A percentile compares a stretch with the other conserved stretches of the same genome.
These are phyloP conservation scores for Boloria selene DNA, from an alignment of 2,888 invertebrate genomes.

Conservation along the genomic window DNA sequence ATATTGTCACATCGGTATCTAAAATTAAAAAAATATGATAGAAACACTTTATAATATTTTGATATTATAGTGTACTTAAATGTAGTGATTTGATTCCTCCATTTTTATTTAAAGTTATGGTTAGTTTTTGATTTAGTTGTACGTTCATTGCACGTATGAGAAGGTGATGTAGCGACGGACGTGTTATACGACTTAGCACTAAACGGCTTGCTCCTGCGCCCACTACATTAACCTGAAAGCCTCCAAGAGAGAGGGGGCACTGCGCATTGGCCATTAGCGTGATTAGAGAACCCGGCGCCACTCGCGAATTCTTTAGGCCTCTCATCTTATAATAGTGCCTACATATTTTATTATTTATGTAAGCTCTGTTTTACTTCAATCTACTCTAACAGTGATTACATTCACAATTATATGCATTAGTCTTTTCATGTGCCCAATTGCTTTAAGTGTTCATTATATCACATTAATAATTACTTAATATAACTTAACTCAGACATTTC, in stretches of 20 bases:
- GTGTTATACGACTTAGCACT: conserved; percentile 66
- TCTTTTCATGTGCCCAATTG: conserved; percentile 43
- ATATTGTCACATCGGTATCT: too few relatives aligned
- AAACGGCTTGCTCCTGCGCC: conserved; percentile 36
- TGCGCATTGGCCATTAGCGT: conserved; percentile 83
- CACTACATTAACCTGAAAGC: conserved; percentile 71
- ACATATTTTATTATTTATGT: conserved; percentile 82
- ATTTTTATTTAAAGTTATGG: too few relatives aligned
- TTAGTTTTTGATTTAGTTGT: too few relatives aligned
- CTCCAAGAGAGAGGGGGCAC: conserved; percentile 55
- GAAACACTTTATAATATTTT: too few relatives aligned
- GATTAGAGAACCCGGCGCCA: conserved; percentile 74
- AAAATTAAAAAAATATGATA: too few relatives aligned
- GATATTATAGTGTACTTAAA: too few relatives aligned
- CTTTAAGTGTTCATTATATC: conserved; percentile 34
- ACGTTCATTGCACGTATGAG: conserved; percentile 20
- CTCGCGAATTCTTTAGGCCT: conserved; percentile 78
- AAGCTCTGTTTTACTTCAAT: conserved; percentile 74
- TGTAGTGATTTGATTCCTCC: too few relatives aligned
- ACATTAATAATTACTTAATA: background rate
- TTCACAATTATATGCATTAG: conserved; percentile 58
- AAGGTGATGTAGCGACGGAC: conserved; percentile 53
- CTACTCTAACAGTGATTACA: conserved; percentile 66
- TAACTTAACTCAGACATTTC: background rate
- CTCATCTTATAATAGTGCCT: conserved; percentile 80